These are phyloP conservation scores for Neomonachus schauinslandi DNA, from an alignment of 2,113 vertebrate species.

Conservation along the genomic window DNA sequence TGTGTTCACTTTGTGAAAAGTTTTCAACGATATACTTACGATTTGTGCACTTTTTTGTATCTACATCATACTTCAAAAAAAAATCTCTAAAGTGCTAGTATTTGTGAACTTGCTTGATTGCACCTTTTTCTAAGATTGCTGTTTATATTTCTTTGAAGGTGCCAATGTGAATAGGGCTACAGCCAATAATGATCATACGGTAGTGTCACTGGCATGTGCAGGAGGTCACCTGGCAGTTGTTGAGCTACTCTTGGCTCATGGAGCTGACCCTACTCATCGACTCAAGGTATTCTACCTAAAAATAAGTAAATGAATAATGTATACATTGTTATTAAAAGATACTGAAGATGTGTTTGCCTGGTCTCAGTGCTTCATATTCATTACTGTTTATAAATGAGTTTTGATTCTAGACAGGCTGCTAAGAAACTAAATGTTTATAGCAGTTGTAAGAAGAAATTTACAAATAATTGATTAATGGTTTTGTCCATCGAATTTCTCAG, in stretches of 20 bases:
- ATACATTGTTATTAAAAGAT: background rate
- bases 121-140: constrained; percentile 51
- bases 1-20: constrained; percentile 59
- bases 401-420: constrained; percentile 47
- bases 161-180: constrained; percentile 99
- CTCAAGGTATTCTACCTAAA: constrained; percentile 92
- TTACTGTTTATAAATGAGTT: constrained; percentile 16
- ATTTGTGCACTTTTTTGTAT: constrained; percentile 25
- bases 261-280: constrained; percentile 98
- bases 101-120: constrained; percentile 44
- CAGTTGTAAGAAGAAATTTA: constrained; percentile 16
- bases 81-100: constrained; percentile 28
- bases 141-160: constrained; percentile 87
- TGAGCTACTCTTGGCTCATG: constrained; percentile 97
- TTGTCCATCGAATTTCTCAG: constrained; percentile 84
- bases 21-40: background rate
- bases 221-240: constrained; percentile 98
- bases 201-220: constrained; percentile 97
- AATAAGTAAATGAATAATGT: constrained; percentile 10
- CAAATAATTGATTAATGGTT: constrained; percentile 35
- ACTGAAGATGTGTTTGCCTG: background rate
- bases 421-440: constrained; percentile 39
- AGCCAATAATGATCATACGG: constrained; percentile 99
- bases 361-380: constrained; percentile 39
- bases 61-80: constrained; percentile 45